phyloP scores from a whole-genome alignment of 2,113 vertebrate species.

The Amazona guildingii region DNA sequence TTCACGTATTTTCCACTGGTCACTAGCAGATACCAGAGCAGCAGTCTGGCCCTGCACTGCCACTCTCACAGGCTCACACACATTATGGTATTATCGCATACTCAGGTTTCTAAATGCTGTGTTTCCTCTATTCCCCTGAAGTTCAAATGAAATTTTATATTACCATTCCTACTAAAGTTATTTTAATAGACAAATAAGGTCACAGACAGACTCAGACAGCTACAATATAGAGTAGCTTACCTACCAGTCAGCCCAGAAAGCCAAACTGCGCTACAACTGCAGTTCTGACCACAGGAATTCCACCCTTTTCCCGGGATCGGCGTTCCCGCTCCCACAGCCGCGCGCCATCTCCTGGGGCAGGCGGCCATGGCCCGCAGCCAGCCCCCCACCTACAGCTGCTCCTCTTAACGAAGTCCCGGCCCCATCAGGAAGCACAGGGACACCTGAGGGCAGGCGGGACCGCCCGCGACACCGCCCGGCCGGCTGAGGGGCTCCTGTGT shows the following conservation, averaged over 20 bases:
- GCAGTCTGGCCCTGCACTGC: not conserved
- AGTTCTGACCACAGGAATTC: not conserved
- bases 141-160: not conserved
- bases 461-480: not conserved
- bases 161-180: not conserved
- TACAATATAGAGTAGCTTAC: accelerated
- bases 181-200: not conserved
- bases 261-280: not conserved
- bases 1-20: not conserved
- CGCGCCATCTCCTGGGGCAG: accelerated
- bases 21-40: not conserved
- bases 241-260: not conserved
- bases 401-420: accelerated
- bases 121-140: not conserved
- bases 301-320: accelerated
- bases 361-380: accelerated
- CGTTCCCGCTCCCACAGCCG: not conserved
- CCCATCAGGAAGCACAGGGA: not conserved
- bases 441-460: accelerated
- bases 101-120: not conserved
- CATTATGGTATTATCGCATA: accelerated
- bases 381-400: accelerated
- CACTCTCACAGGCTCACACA: not conserved
- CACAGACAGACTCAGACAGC: accelerated
- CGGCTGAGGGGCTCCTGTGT: not conserved